A percentile compares a stretch with the other conserved stretches of the same genome.
phyloP scores from a whole-genome alignment of 2,888 invertebrate genomes.

The Microchrysa polita region DNA sequence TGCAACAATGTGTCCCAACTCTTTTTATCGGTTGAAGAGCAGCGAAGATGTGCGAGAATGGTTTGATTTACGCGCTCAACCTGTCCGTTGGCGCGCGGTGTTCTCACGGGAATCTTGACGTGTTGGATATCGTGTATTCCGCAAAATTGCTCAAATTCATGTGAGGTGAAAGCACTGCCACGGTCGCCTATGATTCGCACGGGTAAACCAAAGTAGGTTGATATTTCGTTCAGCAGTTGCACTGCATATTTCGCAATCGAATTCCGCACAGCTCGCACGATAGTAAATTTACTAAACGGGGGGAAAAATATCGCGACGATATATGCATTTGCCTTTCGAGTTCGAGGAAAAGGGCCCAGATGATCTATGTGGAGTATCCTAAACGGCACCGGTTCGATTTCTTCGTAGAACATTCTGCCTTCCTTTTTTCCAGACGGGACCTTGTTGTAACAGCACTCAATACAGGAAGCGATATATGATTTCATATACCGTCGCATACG shows the following conservation, averaged over 20 bases:
- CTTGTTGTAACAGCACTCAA: not conserved
- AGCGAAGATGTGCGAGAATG: no score
- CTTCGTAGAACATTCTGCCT: constrained; percentile 40
- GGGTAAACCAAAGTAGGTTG: not conserved
- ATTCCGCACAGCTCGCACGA: constrained; percentile 62
- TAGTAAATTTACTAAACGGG: constrained; percentile 55
- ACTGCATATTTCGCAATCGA: not conserved
- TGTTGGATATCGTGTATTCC: not conserved
- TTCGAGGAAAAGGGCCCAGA: no score
- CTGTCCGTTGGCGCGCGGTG: no score
- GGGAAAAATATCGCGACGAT: no score
- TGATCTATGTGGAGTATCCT: no score
- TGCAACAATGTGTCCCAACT: not conserved
- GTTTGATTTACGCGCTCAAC: no score
- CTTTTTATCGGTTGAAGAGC: not conserved
- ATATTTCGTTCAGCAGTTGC: not conserved
- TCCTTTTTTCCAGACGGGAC: not conserved
- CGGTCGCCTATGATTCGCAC: no score
- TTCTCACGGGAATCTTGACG: no score
- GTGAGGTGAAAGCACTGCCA: not conserved
- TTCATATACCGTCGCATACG: not conserved
- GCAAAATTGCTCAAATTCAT: not conserved
- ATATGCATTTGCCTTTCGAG: no score
- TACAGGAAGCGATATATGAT: not conserved
- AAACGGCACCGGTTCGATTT: not conserved